phyloP scores from a whole-genome alignment of 2,888 invertebrate species.

The Aphrophora alni region DNA sequence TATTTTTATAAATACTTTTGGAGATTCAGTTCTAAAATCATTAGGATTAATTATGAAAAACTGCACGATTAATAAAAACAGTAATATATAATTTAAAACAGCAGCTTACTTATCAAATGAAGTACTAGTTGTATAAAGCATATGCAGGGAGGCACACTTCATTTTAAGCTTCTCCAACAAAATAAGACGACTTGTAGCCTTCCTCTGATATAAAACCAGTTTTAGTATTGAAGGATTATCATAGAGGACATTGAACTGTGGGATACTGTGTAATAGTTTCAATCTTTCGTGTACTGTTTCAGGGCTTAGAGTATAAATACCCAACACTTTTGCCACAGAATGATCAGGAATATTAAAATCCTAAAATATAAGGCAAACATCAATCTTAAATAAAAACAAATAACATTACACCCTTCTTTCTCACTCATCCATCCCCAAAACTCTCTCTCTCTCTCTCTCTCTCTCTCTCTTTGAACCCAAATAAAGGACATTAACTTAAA shows the following conservation, averaged over 20 bases:
- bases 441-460: too few relatives aligned
- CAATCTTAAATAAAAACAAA: not conserved
- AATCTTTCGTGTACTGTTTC: not conserved
- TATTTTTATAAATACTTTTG: too few relatives aligned
- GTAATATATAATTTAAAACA: too few relatives aligned
- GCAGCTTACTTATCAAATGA: not conserved
- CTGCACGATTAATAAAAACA: too few relatives aligned
- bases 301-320: not conserved
- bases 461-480: too few relatives aligned
- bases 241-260: not conserved
- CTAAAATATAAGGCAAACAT: not conserved
- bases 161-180: not conserved
- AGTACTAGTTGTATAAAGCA: not conserved
- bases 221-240: not conserved
- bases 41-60: too few relatives aligned
- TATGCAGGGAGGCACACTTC: not conserved
- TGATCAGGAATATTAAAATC: not conserved
- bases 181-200: not conserved
- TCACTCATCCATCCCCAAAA: too few relatives aligned
- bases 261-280: not conserved
- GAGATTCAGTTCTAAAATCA: too few relatives aligned
- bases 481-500: not conserved
- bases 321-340: not conserved
- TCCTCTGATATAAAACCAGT: not conserved
- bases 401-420: not conserved